Evolutionary conservation across 1,140 invertebrate genomes (phyloP), one percentile per base, ranked within the genome.

Genomic region (Drosophila lacertosa): DNA sequence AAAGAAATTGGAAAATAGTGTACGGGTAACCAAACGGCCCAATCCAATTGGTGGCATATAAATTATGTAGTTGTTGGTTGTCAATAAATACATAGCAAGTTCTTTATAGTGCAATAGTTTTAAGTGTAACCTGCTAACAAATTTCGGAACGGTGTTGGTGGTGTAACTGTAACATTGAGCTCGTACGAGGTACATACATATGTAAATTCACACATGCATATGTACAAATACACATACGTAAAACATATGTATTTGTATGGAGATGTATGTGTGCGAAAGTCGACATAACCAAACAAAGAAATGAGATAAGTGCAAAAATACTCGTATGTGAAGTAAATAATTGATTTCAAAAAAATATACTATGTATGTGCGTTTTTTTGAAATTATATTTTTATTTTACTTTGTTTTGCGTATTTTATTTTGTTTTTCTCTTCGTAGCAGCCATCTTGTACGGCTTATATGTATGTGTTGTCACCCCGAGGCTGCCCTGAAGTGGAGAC

Each of bases 341-440:
- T 77, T 68, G 13, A 74, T 89, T 89, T 89, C 73, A 74, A 69
- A 81, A 48, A 59, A 67, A 74, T 29, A 47, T 29, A 40, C 24
- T 13, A 39, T 53, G 22, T 13, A 42, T 39, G n/a, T 71, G 15
- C 22, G 37, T 58, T 53, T 66, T 60, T 70, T 79, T 78, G 6
- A 75, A 82, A 89, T 80, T 83, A 64, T 39, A 40, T 80, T 89
- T 89, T 51, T n/a, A n/a, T n/a, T 89, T 81, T 81, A 84, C 80
- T 81, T 84, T 89, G 81, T 75, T 77, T 64, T 88, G 58, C 55
- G 35, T 63, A 67, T 62, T 68, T 74, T 67, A 73, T 69, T 86
- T 77, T 65, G 63, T 65, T 45, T 86, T 74, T 76, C 35, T 48
- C 18, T 69, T 62, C 53, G 29, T 54, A 54, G 62, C 69, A 88